Evolutionary conservation across 2,797 vertebrate species (phyloP).

Genomic region (Cichlasoma orientale): DNA sequence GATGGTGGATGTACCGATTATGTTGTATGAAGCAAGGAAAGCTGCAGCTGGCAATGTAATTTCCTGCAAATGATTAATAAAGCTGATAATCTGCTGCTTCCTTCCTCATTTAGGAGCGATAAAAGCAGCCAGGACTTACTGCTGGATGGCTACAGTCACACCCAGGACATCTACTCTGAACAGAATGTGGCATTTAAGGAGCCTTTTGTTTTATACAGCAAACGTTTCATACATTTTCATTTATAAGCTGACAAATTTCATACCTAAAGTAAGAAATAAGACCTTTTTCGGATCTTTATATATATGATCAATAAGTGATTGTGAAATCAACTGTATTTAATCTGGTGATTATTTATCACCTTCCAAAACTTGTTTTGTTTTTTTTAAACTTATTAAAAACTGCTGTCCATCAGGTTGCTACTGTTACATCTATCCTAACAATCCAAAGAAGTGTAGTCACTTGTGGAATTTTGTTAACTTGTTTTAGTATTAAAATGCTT

Average conservation of each 20-base stretch:
- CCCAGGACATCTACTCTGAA: neutral
- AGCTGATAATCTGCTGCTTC: neutral
- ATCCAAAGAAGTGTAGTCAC: neutral
- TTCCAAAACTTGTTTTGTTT: too few species aligned
- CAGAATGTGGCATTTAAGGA: neutral
- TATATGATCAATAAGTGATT: neutral
- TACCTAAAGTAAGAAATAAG: neutral
- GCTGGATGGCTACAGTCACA: neutral
- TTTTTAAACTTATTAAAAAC: too few species aligned
- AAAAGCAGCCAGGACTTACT: neutral
- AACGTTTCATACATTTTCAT: neutral
- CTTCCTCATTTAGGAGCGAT: neutral
- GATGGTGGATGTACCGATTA: neutral
- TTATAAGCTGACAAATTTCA: neutral
- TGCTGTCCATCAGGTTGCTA: neutral
- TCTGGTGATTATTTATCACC: neutral
- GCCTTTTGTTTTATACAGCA: neutral
- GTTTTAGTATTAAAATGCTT: neutral
- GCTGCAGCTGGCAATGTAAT: neutral
- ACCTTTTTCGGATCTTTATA: neutral
- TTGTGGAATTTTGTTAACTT: neutral
- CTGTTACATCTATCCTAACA: neutral
- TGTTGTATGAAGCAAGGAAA: neutral
- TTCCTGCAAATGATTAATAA: neutral
- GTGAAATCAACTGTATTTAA: neutral